Evolutionary conservation across 2,113 vertebrate species (phyloP).

Genomic region (Halcyon malimbica): DNA sequence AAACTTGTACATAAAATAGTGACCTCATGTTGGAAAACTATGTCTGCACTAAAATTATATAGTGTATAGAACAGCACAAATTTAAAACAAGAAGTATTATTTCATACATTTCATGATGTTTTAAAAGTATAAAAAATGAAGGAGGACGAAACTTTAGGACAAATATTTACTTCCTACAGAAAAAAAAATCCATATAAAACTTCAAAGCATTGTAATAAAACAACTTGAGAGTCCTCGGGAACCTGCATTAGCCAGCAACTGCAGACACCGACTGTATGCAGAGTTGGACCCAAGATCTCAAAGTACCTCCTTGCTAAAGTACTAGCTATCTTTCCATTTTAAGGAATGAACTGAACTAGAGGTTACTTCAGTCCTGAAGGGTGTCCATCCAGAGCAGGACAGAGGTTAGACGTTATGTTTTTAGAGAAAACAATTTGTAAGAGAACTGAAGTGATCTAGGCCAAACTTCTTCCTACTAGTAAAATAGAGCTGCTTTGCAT

Average conservation of each 20-base stretch:
- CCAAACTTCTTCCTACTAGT: background rate
- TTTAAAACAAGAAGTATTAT: background rate
- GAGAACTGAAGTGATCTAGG: background rate
- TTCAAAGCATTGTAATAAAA: background rate
- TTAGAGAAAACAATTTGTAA: background rate
- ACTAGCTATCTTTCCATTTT: background rate
- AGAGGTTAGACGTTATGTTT: background rate
- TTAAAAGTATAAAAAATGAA: background rate
- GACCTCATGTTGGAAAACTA: fast-evolving
- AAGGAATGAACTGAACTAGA: background rate
- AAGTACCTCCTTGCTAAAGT: background rate
- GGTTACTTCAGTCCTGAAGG: background rate
- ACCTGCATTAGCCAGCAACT: background rate
- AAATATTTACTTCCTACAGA: background rate
- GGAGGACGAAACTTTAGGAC: background rate
- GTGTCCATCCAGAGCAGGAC: background rate
- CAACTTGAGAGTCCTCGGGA: background rate
- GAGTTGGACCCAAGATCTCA: background rate
- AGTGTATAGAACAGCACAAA: background rate
- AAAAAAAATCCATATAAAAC: background rate
- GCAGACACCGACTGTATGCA: fast-evolving
- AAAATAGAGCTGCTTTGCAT: background rate
- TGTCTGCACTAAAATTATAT: background rate
- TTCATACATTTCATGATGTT: background rate
- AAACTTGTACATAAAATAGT: background rate